These are phyloP conservation scores for Hyles euphorbiae DNA, from an alignment of 1,140 invertebrate genomes.

Conservation along the genomic window DNA sequence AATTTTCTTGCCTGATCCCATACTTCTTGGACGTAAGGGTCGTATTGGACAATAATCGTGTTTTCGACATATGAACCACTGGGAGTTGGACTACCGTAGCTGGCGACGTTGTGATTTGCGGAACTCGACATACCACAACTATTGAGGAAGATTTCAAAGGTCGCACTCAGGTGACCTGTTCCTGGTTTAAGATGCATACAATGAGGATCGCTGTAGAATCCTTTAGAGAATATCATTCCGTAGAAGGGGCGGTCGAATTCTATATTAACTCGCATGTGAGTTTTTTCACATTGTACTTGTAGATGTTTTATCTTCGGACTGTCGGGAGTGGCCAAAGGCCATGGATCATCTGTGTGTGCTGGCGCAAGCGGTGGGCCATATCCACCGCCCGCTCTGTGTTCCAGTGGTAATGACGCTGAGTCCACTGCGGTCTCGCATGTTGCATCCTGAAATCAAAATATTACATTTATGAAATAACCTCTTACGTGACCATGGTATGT, in stretches of 20 bases:
- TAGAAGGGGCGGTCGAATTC: constrained; percentile 96
- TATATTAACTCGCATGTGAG: constrained; percentile 95
- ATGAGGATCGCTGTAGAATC: constrained; percentile 91
- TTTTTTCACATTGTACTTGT: constrained; percentile 97
- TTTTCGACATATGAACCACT: constrained; percentile 96
- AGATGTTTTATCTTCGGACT: constrained; percentile 94
- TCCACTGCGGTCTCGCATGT: constrained; percentile 85
- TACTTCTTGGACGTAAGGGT: constrained; percentile 95
- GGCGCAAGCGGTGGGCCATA: constrained; percentile 83
- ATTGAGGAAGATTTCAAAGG: constrained; percentile 94
- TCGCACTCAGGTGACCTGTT: constrained; percentile 91
- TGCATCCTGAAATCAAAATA: constrained; percentile 78
- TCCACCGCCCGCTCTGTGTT: constrained; percentile 81
- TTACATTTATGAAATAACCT: too few relatives aligned
- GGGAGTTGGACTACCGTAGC: constrained; percentile 87
- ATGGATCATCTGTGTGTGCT: constrained; percentile 82
- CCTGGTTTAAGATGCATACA: constrained; percentile 94
- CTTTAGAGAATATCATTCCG: constrained; percentile 97
- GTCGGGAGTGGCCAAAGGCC: constrained; percentile 88
- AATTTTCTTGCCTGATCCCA: constrained; percentile 90
- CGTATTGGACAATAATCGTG: constrained; percentile 96
- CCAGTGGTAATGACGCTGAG: constrained; percentile 85
- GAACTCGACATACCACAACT: constrained; percentile 94
- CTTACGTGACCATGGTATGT: too few relatives aligned
- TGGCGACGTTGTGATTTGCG: constrained; percentile 88